Percentiles rank a stretch among this genome's conserved stretches.
Conservation (phyloP, 2,797 vertebrate genomes). For the Molossus alvarezi region DNA sequence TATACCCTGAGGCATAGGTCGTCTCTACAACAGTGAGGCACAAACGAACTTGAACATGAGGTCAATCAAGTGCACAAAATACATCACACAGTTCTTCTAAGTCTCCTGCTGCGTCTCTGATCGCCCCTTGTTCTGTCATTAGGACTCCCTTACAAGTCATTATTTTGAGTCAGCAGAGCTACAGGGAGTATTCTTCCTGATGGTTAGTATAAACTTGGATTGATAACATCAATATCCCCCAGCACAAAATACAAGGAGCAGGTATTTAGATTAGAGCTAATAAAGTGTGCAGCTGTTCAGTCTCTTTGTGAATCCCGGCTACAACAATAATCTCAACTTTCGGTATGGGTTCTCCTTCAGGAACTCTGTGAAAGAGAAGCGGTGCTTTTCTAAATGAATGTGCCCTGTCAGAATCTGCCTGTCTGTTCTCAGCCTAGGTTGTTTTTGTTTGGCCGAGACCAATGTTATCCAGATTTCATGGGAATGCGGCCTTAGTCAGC, state of each 20-base stretch:
- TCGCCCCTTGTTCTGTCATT: constrained; percentile 92
- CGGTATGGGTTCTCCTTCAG: constrained; percentile 73
- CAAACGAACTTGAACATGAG: constrained; percentile 90
- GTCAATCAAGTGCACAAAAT: constrained; percentile 91
- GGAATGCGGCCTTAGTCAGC: constrained; percentile 74
- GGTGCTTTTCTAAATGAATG: constrained; percentile 64
- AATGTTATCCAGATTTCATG: neutral
- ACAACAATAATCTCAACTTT: constrained; percentile 80
- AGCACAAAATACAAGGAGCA: constrained; percentile 82
- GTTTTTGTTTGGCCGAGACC: neutral
- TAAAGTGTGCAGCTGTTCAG: constrained; percentile 81
- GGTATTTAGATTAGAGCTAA: constrained; percentile 86
- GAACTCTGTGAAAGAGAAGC: constrained; percentile 40
- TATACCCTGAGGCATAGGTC: constrained; percentile 87
- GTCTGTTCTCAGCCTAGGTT: constrained; percentile 48
- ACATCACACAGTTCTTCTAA: constrained; percentile 89
- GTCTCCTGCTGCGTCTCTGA: constrained; percentile 89
- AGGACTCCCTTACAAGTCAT: constrained; percentile 90
- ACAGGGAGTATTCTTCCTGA: constrained; percentile 88
- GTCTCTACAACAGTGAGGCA: constrained; percentile 85
- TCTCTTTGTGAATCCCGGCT: constrained; percentile 80
- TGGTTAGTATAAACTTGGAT: constrained; percentile 84
- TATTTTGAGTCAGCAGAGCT: constrained; percentile 91
- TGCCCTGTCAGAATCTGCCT: constrained; percentile 49
- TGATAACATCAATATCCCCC: constrained; percentile 88